Evolutionary conservation across 2,113 vertebrate species (phyloP).

Genomic region (Benitochromis conjunctus): DNA sequence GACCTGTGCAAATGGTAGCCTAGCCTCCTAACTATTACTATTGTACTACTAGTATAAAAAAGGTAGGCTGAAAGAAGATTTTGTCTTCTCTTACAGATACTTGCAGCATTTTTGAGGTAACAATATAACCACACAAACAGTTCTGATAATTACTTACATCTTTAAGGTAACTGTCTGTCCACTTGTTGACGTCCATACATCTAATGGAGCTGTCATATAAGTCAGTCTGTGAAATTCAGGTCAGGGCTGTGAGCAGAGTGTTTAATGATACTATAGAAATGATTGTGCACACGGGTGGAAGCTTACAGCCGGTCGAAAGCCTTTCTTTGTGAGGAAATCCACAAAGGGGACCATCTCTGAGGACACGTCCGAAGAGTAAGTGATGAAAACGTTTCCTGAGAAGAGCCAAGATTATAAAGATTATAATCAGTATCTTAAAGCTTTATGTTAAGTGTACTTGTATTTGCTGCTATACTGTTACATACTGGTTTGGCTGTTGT

Average conservation of each 20-base stretch:
- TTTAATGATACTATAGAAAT: not conserved
- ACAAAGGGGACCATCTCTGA: conserved; percentile 55
- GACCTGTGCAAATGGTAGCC: not conserved
- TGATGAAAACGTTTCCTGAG: conserved; percentile 64
- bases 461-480: not conserved
- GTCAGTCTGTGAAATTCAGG: conserved; percentile 76
- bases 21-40: too few species aligned
- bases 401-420: not conserved
- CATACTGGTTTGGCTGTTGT: not conserved
- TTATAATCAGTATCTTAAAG: not conserved
- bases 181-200: conserved; percentile 84
- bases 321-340: conserved; percentile 59
- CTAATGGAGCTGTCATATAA: conserved; percentile 80
- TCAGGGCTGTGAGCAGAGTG: not conserved
- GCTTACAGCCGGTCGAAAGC: conserved; percentile 58
- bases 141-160: conserved; percentile 76
- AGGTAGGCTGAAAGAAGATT: not conserved
- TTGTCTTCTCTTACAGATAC: not conserved
- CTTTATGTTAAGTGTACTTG: not conserved
- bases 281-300: not conserved
- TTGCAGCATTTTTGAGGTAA: not conserved
- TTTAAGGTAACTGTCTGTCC: conserved; percentile 85
- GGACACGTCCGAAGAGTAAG: conserved; percentile 55
- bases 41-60: not conserved
- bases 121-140: not conserved